phyloP scores from a whole-genome alignment of 2,797 vertebrate genomes.

The Hylomyscus alleni region DNA sequence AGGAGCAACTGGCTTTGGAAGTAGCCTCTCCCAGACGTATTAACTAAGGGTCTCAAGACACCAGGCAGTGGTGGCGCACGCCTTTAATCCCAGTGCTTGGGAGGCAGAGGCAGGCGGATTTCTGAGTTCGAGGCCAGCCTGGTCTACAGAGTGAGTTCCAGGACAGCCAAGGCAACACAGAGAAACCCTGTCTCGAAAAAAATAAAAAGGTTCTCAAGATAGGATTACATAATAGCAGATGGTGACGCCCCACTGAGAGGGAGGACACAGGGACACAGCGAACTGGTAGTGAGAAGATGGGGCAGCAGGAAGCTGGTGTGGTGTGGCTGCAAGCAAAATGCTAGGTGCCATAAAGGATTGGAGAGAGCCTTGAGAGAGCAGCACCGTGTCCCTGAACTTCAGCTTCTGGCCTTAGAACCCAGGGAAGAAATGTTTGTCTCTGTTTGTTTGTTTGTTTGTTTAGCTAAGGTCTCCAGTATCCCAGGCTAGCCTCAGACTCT shows the following conservation, averaged over 20 bases:
- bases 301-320: neutral
- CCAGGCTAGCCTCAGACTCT: neutral
- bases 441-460: neutral
- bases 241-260: neutral
- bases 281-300: neutral
- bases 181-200: no score
- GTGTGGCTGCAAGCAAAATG: fast-evolving
- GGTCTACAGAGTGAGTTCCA: no score
- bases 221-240: neutral
- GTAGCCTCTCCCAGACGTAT: neutral
- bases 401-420: neutral
- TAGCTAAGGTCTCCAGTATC: neutral
- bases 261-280: neutral
- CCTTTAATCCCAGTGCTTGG: no score
- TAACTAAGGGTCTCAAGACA: neutral
- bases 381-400: neutral
- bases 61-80: no score
- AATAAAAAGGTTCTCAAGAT: neutral
- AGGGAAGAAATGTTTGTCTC: neutral
- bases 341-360: no score
- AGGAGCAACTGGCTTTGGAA: neutral
- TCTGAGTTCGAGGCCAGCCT: no score
- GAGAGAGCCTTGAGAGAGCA: neutral
- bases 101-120: no score
- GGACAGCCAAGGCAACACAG: no score